These are phyloP conservation scores for Saccostrea glomerata DNA, from an alignment of 1,140 invertebrate species.

Conservation along the genomic window DNA sequence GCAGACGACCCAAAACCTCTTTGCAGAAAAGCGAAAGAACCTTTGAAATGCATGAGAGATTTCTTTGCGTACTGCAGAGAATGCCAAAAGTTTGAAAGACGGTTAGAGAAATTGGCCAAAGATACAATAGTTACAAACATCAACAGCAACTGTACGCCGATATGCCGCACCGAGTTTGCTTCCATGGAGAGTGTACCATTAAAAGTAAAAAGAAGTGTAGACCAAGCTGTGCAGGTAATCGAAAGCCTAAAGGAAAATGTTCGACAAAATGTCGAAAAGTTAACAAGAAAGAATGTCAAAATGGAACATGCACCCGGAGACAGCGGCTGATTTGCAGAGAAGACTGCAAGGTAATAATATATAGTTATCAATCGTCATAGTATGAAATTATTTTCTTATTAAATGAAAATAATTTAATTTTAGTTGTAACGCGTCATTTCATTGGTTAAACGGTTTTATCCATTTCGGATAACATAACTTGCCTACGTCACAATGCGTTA, in stretches of 20 bases:
- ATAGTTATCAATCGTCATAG: too few species aligned
- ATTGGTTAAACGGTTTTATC: too few species aligned
- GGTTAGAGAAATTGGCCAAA: neutral
- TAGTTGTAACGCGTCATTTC: too few species aligned
- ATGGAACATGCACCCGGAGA: neutral
- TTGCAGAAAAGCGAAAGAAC: neutral
- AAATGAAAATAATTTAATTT: too few species aligned
- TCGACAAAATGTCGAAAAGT: neutral
- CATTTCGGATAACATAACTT: too few species aligned
- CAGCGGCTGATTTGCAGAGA: too few species aligned
- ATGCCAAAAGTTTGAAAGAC: neutral
- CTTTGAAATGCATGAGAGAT: neutral
- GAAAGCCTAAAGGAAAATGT: neutral
- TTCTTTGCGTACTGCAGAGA: neutral
- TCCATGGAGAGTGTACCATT: too few species aligned
- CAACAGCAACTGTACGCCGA: neutral
- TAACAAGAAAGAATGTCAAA: neutral
- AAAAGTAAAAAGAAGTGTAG: neutral
- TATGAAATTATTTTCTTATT: too few species aligned
- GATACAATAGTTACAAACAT: neutral
- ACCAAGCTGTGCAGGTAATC: neutral
- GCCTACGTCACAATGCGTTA: too few species aligned
- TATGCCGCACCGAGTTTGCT: neutral
- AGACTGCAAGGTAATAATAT: too few species aligned
- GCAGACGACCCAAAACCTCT: neutral